A percentile compares a stretch with the other conserved stretches of the same genome.
phyloP scores from a whole-genome alignment of 2,888 invertebrate species.

The Acronicta aceris region DNA sequence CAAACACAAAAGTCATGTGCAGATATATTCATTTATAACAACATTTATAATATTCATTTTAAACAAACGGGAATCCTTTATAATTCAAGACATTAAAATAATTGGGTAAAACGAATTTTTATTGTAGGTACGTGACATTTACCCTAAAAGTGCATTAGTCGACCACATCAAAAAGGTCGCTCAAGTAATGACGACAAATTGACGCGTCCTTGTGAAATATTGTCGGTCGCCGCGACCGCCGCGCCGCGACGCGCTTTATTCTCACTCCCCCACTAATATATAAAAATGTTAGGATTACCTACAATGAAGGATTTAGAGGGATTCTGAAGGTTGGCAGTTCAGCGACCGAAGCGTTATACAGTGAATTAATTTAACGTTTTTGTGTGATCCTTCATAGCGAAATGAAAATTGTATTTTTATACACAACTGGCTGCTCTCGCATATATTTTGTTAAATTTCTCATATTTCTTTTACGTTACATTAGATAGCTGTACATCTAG shows the following conservation, averaged over 20 bases:
- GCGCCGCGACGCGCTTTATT: constrained; percentile 43
- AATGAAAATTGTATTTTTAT: constrained; percentile 30
- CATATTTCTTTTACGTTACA: not conserved
- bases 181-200: constrained; percentile 68
- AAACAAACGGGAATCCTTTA: not conserved
- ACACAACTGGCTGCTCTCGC: not conserved
- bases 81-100: constrained; percentile 7
- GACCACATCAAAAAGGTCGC: constrained; percentile 41
- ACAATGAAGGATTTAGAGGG: constrained; percentile 57
- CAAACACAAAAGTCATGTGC: not conserved
- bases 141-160: constrained; percentile 44
- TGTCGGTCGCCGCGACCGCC: constrained; percentile 29
- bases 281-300: constrained; percentile 62
- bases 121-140: constrained; percentile 33
- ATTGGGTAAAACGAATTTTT: constrained; percentile 23
- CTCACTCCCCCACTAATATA: constrained; percentile 58
- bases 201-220: constrained; percentile 61
- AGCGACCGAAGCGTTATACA: constrained; percentile 43
- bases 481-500: not conserved
- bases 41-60: no score
- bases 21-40: no score
- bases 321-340: constrained; percentile 45
- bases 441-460: not conserved
- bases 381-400: constrained; percentile 45
- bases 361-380: constrained; percentile 51